A percentile compares a stretch with the other conserved stretches of the same genome.
Conservation (phyloP, 2,888 invertebrate genomes). For the Cistogaster globosa region DNA sequence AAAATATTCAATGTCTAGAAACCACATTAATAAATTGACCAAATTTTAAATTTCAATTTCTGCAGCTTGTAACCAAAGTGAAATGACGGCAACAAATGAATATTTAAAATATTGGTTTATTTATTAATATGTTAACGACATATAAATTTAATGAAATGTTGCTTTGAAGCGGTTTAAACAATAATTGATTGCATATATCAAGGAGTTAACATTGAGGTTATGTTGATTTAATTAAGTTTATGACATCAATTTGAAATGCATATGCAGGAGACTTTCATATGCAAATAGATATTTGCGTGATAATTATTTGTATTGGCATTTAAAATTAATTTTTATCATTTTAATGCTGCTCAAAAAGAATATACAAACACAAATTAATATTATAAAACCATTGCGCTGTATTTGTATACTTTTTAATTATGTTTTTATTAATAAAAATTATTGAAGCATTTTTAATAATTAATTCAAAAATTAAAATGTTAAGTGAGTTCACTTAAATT, state of each 20-base stretch:
- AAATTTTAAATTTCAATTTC: constrained; percentile 9
- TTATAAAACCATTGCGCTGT: too few species aligned
- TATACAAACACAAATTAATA: too few species aligned
- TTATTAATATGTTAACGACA: too few species aligned
- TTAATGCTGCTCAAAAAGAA: too few species aligned
- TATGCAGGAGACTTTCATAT: background rate
- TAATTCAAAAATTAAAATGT: too few species aligned
- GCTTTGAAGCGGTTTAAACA: background rate
- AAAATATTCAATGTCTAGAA: too few species aligned
- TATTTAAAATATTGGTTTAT: background rate
- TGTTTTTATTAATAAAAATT: too few species aligned
- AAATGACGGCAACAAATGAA: background rate
- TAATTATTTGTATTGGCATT: background rate
- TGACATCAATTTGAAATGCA: background rate
- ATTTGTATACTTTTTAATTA: too few species aligned
- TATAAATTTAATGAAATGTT: background rate
- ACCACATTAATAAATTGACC: constrained; percentile 10
- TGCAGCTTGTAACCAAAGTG: background rate
- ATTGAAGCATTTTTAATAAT: too few species aligned
- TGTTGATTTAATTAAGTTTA: constrained; percentile 19
- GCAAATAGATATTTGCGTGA: constrained; percentile 8
- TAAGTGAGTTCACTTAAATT: too few species aligned
- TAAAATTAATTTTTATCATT: background rate
- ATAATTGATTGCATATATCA: background rate
- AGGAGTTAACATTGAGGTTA: constrained; percentile 21